Percentiles rank a stretch among this genome's conserved stretches.
phyloP scores from a whole-genome alignment of 2,113 vertebrate genomes.

The Brachypodius melanocephalos region DNA sequence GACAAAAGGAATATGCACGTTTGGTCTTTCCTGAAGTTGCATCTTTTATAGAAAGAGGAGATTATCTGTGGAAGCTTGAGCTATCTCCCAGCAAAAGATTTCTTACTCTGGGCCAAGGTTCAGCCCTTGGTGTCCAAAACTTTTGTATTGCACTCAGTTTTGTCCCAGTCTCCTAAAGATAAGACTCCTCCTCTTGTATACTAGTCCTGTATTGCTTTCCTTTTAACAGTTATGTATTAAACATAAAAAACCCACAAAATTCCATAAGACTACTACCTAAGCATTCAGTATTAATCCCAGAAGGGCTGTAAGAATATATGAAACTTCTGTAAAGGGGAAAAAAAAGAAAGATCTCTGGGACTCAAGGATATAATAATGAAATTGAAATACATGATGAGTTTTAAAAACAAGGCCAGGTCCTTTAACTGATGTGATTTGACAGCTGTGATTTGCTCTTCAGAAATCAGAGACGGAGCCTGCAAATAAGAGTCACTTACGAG shows the following conservation, averaged over 20 bases:
- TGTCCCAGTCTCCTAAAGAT: background rate
- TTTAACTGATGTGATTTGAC: background rate
- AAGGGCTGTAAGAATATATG: background rate
- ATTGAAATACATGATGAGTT: background rate
- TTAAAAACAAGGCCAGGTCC: background rate
- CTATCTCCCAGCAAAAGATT: background rate
- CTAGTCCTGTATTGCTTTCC: background rate
- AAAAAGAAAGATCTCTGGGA: background rate
- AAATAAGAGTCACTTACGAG: background rate
- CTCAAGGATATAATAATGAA: background rate
- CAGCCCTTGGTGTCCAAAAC: background rate
- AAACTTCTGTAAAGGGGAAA: background rate
- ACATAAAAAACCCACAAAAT: background rate
- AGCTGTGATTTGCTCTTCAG: background rate
- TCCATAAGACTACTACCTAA: accelerated
- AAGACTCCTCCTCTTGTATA: background rate
- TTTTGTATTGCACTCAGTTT: background rate
- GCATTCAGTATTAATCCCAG: background rate
- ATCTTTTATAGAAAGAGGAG: background rate
- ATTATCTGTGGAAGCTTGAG: background rate
- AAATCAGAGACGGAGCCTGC: background rate
- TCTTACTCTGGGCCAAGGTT: background rate
- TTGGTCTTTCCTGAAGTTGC: background rate
- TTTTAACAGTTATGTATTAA: background rate
- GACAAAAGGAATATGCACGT: background rate